These are phyloP conservation scores for Vulpes vulpes DNA, from an alignment of 2,113 vertebrate genomes.

Conservation along the genomic window DNA sequence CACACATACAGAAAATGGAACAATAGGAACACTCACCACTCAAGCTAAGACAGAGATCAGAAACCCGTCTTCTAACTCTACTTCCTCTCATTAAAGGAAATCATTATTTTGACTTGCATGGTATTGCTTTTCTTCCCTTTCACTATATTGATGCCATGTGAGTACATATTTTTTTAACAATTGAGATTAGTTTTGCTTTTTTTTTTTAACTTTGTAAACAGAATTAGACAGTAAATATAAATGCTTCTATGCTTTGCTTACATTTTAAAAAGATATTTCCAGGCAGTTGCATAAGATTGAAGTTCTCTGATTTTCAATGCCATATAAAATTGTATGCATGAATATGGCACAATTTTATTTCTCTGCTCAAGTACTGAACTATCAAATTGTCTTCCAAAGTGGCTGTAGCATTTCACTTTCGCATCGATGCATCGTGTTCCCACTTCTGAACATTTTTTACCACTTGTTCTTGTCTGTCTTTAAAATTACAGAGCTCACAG, in stretches of 20 bases:
- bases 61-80: neutral
- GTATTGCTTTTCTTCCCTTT: neutral
- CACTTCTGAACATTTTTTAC: slow-evolving; percentile 7
- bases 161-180: neutral
- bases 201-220: neutral
- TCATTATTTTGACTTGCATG: neutral
- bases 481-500: neutral
- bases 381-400: slow-evolving; percentile 30
- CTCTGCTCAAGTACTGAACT: neutral
- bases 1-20: neutral
- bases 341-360: slow-evolving; percentile 34
- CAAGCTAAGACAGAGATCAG: neutral
- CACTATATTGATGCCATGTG: neutral
- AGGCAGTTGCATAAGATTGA: neutral
- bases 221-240: neutral
- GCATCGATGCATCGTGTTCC: neutral
- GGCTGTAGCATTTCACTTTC: neutral
- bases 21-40: neutral
- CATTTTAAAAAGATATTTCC: neutral
- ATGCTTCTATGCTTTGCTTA: slow-evolving; percentile 10
- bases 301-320: neutral
- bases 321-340: neutral
- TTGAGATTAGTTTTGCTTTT: neutral
- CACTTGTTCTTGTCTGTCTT: neutral
- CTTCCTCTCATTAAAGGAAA: slow-evolving; percentile 25